Base-by-base conservation (phyloP, 2,797 vertebrate species). In the Gadopsis bispinosus region DNA sequence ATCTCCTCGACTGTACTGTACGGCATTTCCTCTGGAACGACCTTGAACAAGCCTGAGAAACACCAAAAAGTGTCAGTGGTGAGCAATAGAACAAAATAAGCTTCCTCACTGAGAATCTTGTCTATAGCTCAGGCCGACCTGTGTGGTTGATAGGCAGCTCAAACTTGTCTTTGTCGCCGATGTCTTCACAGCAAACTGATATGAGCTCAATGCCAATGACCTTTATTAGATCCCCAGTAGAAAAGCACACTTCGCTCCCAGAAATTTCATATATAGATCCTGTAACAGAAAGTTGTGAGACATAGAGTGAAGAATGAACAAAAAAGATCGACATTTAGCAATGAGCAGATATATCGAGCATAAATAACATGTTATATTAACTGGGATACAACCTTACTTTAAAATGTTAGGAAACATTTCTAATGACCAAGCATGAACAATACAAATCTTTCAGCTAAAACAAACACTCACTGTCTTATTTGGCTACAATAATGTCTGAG, bases 171-270 rank as follows among this genome's bases (percentile, higher is more conserved):
- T 94, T 89, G 0, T 89, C 95, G 56, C 64, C 67, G 0, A 85
- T 37, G 6, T 96, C 92, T 67, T 95, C 79, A 35, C 96, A 97
- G 63, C 79, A 60, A 14, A 97, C 94, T 0, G 94, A 95, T 31
- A 92, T 64, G 5, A 96, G 94, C 14, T 91, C 83, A 14, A 96
- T 31, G 2, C 64, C 75, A 20, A 89, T 93, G 29, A 99, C 80
- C 89, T 98, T 98, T 39, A 98, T 78, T 47, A 98, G 88, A 90
- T 99, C 97, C 0, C 97, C 97, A 0, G 97, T 98, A 6, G 96
- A 97, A 61, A 99, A 95, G 82, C 95, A 96, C 60, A 98, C 97
- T 71, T 99, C 97, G 3, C 85, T 95, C 4, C 97, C 97, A 1
- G 91, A 94, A 20, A 98, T 75, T 92, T 99, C 97, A 19, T 98